These are phyloP conservation scores for Pogona vitticeps DNA, from an alignment of 2,113 vertebrate species.

Conservation along the genomic window DNA sequence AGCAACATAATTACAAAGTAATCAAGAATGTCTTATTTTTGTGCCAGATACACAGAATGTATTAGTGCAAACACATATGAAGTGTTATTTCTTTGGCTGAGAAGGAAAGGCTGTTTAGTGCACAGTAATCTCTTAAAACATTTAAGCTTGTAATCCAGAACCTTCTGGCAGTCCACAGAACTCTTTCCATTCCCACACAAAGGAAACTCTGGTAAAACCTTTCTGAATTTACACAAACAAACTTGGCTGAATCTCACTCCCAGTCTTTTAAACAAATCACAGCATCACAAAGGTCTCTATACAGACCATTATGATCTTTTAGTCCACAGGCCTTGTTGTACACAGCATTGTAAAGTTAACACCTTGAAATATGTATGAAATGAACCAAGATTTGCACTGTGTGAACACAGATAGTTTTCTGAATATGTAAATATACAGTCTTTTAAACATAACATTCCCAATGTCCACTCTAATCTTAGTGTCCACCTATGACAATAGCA, in stretches of 20 bases:
- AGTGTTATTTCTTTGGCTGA: neutral
- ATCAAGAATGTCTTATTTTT: slow-evolving; percentile 2
- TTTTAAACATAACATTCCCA: neutral
- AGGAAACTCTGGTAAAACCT: neutral
- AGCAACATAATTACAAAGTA: slow-evolving; percentile 8
- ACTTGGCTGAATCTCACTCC: neutral
- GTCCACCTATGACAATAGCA: no score
- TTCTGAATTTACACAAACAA: no score
- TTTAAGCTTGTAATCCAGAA: neutral
- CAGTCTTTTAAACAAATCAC: neutral
- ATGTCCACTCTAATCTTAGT: neutral
- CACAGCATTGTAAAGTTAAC: neutral
- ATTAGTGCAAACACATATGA: slow-evolving; percentile 4
- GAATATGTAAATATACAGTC: neutral
- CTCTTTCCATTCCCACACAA: neutral
- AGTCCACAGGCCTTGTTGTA: neutral
- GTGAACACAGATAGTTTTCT: no score
- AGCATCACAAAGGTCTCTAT: neutral
- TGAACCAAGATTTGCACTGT: neutral
- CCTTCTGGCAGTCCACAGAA: neutral
- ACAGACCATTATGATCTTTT: neutral
- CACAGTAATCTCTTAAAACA: neutral
- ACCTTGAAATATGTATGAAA: neutral
- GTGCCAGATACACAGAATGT: slow-evolving; percentile 2
- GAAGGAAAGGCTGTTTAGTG: neutral